Base-by-base conservation (phyloP, 2,797 vertebrate species). In the Clamator glandarius region DNA sequence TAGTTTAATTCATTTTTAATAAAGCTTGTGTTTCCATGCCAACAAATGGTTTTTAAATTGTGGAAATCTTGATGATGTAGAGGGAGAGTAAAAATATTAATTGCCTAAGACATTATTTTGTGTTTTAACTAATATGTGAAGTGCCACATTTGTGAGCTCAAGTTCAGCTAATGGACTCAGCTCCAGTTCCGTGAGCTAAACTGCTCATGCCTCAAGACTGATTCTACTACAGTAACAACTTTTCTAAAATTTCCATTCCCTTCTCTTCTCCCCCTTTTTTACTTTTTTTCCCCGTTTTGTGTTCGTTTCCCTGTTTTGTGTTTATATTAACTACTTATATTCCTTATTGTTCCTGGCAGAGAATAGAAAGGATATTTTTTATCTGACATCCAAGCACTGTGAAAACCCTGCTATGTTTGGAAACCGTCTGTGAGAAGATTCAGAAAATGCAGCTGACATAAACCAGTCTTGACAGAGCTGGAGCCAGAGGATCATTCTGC, bases 1-100 rank as follows among this genome's bases (percentile, higher is more conserved):
- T 97, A 96, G 82, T 95, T 97, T 97, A 98, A 98, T 97, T 70
- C 81, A 97, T 89, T 97, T 97, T 98, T 97, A 98, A 98, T 97
- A 96, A 97, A 96, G 87, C 70, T 96, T 83, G 96, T 87, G 94
- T 97, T 97, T 97, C 97, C 92, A 98, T 98, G 97, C 87, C 97
- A 97, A 97, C 96, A 97, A 97, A 98, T 97, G 95, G 83, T 42
- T 97, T 97, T 96, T 96, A 97, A 97, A 97, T 97, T 94, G 84
- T 91, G 87, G 86, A 97, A 97, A 96, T 96, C 93, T 96, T 91
- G 72, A 70, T 96, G 74, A 95, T 96, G 95, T 93, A 86, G 85
- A 96, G 73, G 89, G 85, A 95, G 61, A 94, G 74, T 92, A 94
- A 97, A 97, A 95, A 92, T 39, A 97, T 95, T 96, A 97, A 97